phyloP scores from a whole-genome alignment of 2,797 vertebrate species.

The Heteromormyrus szaboi region DNA sequence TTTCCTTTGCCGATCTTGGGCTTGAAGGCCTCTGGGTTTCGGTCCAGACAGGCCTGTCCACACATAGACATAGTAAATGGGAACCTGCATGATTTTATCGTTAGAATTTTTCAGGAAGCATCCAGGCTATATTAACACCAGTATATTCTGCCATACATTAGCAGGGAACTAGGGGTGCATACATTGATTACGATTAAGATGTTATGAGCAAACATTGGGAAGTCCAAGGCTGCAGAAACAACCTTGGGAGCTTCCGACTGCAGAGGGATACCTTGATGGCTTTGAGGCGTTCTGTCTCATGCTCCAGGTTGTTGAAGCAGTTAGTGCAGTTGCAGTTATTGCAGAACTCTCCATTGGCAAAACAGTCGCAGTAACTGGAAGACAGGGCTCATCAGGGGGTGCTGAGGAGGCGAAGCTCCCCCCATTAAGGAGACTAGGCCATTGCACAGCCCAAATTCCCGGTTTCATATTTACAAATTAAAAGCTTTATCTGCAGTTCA shows the following conservation, averaged over 20 bases:
- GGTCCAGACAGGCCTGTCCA: slow-evolving; percentile 86
- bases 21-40: slow-evolving; percentile 97
- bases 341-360: slow-evolving; percentile 97
- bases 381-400: background rate
- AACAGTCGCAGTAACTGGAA: slow-evolving; percentile 93
- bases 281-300: slow-evolving; percentile 93
- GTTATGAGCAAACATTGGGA: background rate
- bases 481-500: background rate
- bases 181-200: background rate
- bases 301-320: slow-evolving; percentile 96
- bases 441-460: background rate
- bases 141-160: background rate
- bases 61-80: slow-evolving; percentile 11
- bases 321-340: slow-evolving; percentile 98
- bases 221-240: background rate
- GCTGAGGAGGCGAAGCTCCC: background rate
- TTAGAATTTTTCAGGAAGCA: background rate
- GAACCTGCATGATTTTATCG: background rate
- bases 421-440: background rate
- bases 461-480: background rate
- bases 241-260: background rate
- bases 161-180: background rate
- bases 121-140: background rate
- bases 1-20: slow-evolving; percentile 98
- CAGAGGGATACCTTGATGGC: slow-evolving; percentile 82